These are phyloP conservation scores for Penaeus japonicus DNA, from an alignment of 1,140 invertebrate genomes.

Conservation along the genomic window DNA sequence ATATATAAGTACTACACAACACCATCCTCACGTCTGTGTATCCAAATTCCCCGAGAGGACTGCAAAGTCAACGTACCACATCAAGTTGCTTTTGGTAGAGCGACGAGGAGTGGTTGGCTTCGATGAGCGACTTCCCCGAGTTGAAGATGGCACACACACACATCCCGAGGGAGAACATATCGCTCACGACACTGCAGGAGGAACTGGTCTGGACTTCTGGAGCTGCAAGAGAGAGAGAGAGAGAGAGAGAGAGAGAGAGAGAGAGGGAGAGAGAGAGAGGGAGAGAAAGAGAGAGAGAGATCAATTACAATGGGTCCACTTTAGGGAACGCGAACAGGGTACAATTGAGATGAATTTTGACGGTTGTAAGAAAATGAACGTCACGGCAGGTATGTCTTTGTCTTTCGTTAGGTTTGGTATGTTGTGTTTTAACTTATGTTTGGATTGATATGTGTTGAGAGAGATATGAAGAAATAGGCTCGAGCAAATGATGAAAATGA, in stretches of 20 bases:
- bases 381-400: too few relatives aligned
- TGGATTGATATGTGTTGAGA: too few relatives aligned
- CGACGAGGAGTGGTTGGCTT: constrained; percentile 86
- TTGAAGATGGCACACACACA: constrained; percentile 92
- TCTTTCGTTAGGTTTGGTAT: too few relatives aligned
- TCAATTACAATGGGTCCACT: neutral
- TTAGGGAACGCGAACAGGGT: too few relatives aligned
- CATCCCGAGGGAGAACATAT: constrained; percentile 96
- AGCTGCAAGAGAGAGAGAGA: constrained; percentile 67
- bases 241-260: neutral
- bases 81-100: constrained; percentile 91
- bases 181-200: constrained; percentile 83
- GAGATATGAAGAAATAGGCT: too few relatives aligned
- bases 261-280: neutral
- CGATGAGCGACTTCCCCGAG: constrained; percentile 82
- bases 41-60: too few relatives aligned
- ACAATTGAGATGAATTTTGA: neutral
- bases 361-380: neutral
- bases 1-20: too few relatives aligned
- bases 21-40: too few relatives aligned
- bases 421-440: too few relatives aligned
- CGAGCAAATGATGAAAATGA: too few relatives aligned
- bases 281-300: neutral
- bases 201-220: constrained; percentile 88
- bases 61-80: constrained; percentile 81